Base-by-base conservation (phyloP, 2,797 vertebrate species). In the Danio jaintianensis region DNA sequence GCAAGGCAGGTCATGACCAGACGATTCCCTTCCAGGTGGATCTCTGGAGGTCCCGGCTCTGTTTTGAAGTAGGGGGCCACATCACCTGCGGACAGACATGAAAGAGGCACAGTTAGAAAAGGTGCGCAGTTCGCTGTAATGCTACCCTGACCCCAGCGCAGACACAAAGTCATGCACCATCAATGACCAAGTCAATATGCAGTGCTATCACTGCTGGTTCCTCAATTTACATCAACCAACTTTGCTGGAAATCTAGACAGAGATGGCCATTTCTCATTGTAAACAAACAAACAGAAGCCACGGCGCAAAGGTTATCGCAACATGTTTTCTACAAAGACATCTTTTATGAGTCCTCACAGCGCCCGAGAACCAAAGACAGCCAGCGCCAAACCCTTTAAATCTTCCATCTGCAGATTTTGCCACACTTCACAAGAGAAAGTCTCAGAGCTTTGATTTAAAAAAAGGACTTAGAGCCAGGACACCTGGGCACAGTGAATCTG, bases 31-130 rank as follows among this genome's bases (percentile, higher is more conserved):
- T 96, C 95, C 87, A 96, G 84, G 84, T 96, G 93, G 6, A 82
- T 91, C 91, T 96, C 94, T 0, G 94, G 93, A 68, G 91, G 88
- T 78, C 94, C 94, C 0, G 94, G 94, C 0, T 95, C 94, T 0
- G 94, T 95, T 87, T 95, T 95, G 89, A 96, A 96, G 88, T 94
- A 96, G 0, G 95, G 95, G 7, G 95, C 91, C 36, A 96, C 91
- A 0, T 96, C 95, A 88, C 89, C 95, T 95, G 90, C 63, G 89
- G 92, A 0, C 78, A 8, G 82, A 52, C 40, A 85, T 70, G 69
- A 87, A 93, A 69, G 53, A 50, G 43, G 16, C 20, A 61, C 7
- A 22, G 43, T 58, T 59, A 59, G 56, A 47, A 77, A 64, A 67
- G 62, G 62, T 20, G 53, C 68, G 29, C 16, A 56, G 18, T 52